Base-by-base conservation (phyloP, 2,113 vertebrate species). In the Campylorhamphus procurvoides region DNA sequence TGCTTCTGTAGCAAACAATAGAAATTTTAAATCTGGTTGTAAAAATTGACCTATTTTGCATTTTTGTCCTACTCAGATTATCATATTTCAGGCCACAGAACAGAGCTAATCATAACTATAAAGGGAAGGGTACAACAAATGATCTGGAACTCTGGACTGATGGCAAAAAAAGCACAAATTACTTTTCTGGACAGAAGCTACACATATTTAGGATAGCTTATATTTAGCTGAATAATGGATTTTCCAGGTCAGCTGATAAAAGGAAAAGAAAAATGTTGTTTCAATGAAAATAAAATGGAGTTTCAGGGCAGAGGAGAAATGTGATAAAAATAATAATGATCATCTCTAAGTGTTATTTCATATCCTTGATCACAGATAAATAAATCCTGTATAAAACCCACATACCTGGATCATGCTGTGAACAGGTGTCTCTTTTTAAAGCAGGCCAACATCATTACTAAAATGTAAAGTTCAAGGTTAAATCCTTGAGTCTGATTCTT, bases 231-330 rank as follows among this genome's bases (percentile, higher is more conserved):
- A 94, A 87, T 59, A 90, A 77, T 64, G 28, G 69, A 72, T 94
- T 94, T 92, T 92, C 49, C 84, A 89, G 60, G 35, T 91, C 87
- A 78, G 35, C 44, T 90, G 60, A 73, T 77, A 94, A 94, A 87
- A 77, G 23, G 42, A 86, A 64, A 95, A 67, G 68, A 88, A 93
- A 95, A 96, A 84, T 31, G 7, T 46, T 74, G 19, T 81, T 94
- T 81, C 64, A 78, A 63, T 81, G 12, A 78, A 94, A 95, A 81
- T 18, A 12, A 92, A 94, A 92, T 75, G 16, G 90, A 90, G 33
- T 74, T 96, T 93, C 64, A 94, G 52, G 28, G 58, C 33, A 86
- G 20, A 56, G 17, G 18, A 91, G 19, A 73, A 84, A 86, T 56
- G 86, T 68, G 69, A 47, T 63, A 74, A 93, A 90, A 94, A 66